Conservation (phyloP, 2,888 invertebrate species). For the Papilio protenor region DNA sequence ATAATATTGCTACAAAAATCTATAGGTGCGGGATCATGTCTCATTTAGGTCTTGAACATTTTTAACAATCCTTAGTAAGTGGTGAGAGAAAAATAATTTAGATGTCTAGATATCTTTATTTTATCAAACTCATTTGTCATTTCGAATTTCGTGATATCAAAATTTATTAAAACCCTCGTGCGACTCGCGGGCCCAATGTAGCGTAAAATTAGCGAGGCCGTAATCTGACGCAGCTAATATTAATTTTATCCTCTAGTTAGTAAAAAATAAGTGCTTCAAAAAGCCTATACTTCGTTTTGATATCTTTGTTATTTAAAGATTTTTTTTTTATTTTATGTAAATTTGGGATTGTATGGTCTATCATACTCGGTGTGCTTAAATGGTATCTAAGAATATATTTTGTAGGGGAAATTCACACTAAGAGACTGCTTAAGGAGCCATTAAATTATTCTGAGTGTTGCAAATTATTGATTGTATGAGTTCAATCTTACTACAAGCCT, state of each 20-base stretch:
- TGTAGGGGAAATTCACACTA: neutral
- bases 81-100: neutral
- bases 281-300: neutral
- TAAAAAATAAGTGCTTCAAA: neutral
- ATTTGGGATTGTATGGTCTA: neutral
- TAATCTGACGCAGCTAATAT: slow-evolving; percentile 2
- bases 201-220: neutral
- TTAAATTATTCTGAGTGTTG: neutral
- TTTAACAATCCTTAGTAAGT: neutral
- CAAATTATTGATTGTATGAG: neutral
- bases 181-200: neutral
- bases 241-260: slow-evolving; percentile 1
- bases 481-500: neutral
- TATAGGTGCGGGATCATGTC: too few relatives aligned
- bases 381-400: neutral
- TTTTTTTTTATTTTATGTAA: neutral
- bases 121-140: neutral
- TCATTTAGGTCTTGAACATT: too few relatives aligned
- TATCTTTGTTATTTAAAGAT: neutral
- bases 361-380: neutral
- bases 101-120: neutral
- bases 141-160: neutral
- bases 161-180: neutral
- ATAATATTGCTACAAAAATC: too few relatives aligned
- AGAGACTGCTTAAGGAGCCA: neutral